Percentiles rank a stretch among this genome's conserved stretches.
These are phyloP conservation scores for Elephas maximus DNA, from an alignment of 2,113 vertebrate species.

Conservation along the genomic window DNA sequence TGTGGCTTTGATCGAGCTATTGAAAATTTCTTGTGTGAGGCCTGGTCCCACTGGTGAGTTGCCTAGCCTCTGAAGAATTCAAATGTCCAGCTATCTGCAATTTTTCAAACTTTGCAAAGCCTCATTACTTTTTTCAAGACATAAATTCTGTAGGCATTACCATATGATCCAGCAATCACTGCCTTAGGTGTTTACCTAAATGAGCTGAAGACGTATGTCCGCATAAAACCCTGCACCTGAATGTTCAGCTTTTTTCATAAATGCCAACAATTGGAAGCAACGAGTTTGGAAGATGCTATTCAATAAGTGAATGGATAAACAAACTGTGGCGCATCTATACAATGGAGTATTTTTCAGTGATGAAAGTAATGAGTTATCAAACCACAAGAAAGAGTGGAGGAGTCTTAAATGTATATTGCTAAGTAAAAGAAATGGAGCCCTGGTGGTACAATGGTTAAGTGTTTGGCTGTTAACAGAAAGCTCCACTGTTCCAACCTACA, in stretches of 20 bases:
- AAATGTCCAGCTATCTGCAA: slow-evolving; percentile 68
- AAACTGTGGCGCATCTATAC: not conserved
- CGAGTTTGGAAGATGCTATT: not conserved
- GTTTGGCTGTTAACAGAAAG: too few relatives aligned
- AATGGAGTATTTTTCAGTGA: not conserved
- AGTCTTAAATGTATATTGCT: not conserved
- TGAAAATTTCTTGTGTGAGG: slow-evolving; percentile 80
- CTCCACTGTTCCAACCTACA: not conserved
- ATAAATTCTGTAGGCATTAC: not conserved
- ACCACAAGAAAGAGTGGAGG: not conserved
- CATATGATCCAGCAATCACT: not conserved
- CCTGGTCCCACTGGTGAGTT: slow-evolving; percentile 78
- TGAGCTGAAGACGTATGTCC: not conserved
- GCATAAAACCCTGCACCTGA: not conserved
- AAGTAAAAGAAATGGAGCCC: not conserved
- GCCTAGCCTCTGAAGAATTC: slow-evolving; percentile 77
- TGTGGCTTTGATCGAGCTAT: slow-evolving; percentile 83
- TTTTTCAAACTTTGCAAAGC: slow-evolving; percentile 42
- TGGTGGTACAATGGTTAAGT: not conserved
- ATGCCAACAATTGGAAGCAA: not conserved
- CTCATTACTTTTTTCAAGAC: not conserved
- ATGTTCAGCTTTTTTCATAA: not conserved
- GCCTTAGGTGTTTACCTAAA: not conserved
- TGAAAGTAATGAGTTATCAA: not conserved
- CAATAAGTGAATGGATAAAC: not conserved